Conservation (phyloP, 2,797 vertebrate genomes). For the Sciurus carolinensis region DNA sequence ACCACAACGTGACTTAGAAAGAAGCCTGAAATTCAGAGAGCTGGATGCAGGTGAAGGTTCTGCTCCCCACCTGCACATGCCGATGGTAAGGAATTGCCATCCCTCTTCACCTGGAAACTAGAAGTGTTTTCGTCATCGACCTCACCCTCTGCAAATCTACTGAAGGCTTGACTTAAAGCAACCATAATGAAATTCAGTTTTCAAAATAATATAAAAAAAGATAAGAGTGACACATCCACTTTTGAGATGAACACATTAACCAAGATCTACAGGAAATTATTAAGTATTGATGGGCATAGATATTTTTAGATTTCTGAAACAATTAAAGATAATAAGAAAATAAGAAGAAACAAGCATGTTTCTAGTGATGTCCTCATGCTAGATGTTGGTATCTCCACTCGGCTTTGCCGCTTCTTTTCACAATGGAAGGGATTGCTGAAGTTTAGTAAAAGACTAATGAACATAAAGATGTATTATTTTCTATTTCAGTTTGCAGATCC, state of each 20-base stretch:
- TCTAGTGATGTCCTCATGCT: not conserved
- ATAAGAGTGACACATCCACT: not conserved
- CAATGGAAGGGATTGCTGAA: not conserved
- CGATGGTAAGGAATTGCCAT: not conserved
- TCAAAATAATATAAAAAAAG: conserved; percentile 36
- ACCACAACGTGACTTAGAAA: not conserved
- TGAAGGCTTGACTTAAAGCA: not conserved
- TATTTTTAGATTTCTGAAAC: conserved; percentile 43
- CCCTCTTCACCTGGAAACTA: not conserved
- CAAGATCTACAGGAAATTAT: not conserved
- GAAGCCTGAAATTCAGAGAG: not conserved
- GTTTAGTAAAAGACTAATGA: not conserved
- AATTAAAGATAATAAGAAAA: conserved; percentile 6
- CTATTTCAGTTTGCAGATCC: not conserved
- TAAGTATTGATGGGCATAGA: not conserved
- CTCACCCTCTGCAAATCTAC: not conserved
- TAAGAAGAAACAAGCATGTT: not conserved
- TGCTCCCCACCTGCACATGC: not conserved
- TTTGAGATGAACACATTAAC: conserved; percentile 1
- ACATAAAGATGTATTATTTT: not conserved
- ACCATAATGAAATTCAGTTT: not conserved
- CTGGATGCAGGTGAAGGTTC: rapidly evolving
- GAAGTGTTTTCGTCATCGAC: not conserved
- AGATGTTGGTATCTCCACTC: not conserved
- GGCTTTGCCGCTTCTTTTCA: not conserved